Base-by-base conservation (phyloP, 2,797 vertebrate genomes). In the Alauda arvensis region DNA sequence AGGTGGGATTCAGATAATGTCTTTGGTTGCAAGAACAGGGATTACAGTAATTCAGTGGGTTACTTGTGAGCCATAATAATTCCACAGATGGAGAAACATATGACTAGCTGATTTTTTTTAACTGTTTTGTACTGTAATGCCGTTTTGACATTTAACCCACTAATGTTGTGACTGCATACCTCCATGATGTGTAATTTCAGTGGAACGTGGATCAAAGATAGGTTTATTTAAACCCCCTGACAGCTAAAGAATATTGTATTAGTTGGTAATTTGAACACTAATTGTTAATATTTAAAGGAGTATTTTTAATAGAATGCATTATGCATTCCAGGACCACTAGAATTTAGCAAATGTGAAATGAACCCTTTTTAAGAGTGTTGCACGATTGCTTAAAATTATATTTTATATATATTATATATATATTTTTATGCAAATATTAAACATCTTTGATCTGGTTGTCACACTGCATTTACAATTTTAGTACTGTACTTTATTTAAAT, bases 281-380 rank as follows among this genome's bases (percentile, higher is more conserved):
- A 95, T 96, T 95, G 95, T 95, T 96, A 95, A 89, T 97, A 96
- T 96, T 97, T 96, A 96, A 96, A 96, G 92, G 83, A 95, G 80
- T 93, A 91, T 96, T 96, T 94, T 96, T 94, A 94, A 95, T 90
- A 94, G 95, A 96, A 96, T 97, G 96, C 95, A 31, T 92, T 95
- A 66, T 80, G 96, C 95, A 95, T 97, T 97, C 95, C 92, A 96
- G 93, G 96, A 97, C 97, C 97, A 97, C 97, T 97, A 97, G 96
- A 96, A 95, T 95, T 96, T 95, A 96, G 93, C 90, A 96, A 97
- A 97, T 97, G 97, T 97, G 97, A 97, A 97, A 94, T 96, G 92
- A 96, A 94, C 92, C 95, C 83, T 95, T 96, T 97, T 96, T 94
- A 95, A 97, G 96, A 95, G 88, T 96, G 95, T 97, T 97, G 96